Evolutionary conservation across 2,888 invertebrate species (phyloP), one percentile per base, ranked within the genome.

Genomic region (Zele albiditarsus): DNA sequence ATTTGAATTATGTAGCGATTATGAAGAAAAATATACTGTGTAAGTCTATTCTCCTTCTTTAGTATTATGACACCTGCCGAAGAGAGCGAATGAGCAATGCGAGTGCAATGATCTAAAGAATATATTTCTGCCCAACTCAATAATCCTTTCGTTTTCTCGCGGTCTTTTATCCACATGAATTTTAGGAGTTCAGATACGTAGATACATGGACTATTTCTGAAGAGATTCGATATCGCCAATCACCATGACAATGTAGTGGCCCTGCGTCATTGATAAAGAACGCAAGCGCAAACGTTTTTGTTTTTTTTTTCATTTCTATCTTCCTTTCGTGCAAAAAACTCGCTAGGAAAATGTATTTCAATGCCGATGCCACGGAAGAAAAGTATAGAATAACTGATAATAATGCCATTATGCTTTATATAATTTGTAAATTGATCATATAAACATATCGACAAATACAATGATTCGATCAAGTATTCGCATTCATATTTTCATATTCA

Each of bases 381-480:
- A n/a, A n/a, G 20, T n/a, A 53, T n/a, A 20, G n/a, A 58, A 33
- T 8, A 27, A 69, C 33, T 31, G 16, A 23, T 69, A 20, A 60
- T 38, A 60, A 70, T 70, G 42, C 58, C 38, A 58, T 58, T 58
- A 16, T 60, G 10, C n/a, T 20, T 8, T 70, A 20, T 42, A 49
- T 49, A 25, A 60, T 49, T 31, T 33, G 25, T 46, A 3, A 28
- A 63, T 63, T 38, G 14, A 71, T 46, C 25, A 49, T 31, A 63
- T 28, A 33, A 65, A 49, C 23, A 62, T 46, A 49, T 62, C 10
- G 49, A 63, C n/a, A 62, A 62, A 20, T 33, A 46, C 25, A 62
- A 28, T 20, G 20, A 71, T 33, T 46, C 16, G 16, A 62, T 16
- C 31, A 71, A 49, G 63, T 71, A 71, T 27, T 63, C 71, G 63